These are phyloP conservation scores for Teleiodes luculella DNA, from an alignment of 2,888 invertebrate genomes.

Conservation along the genomic window DNA sequence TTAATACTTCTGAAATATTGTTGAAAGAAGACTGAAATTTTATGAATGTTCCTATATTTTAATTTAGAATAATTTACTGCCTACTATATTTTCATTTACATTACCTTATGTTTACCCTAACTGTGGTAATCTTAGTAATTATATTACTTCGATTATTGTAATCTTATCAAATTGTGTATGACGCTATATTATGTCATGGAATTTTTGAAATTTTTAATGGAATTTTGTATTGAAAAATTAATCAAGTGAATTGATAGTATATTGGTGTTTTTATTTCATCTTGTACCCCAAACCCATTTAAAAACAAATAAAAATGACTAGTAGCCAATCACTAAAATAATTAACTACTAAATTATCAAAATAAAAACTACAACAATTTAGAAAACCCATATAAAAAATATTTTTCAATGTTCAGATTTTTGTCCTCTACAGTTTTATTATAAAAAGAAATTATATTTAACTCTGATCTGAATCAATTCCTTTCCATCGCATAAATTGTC, in stretches of 20 bases:
- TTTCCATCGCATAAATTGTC: too few relatives aligned
- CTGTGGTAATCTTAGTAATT: constrained; percentile 56
- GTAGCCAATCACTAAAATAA: too few relatives aligned
- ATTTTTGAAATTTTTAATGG: constrained; percentile 78
- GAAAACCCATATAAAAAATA: too few relatives aligned
- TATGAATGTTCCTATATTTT: constrained; percentile 77
- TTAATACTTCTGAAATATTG: constrained; percentile 70
- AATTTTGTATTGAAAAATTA: constrained; percentile 75
- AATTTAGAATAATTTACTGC: constrained; percentile 76
- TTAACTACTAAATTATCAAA: too few relatives aligned
- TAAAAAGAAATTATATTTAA: too few relatives aligned
- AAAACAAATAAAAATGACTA: neutral
- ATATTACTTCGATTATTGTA: constrained; percentile 68
- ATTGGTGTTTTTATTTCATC: constrained; percentile 54
- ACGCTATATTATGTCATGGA: constrained; percentile 76
- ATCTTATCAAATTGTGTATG: constrained; percentile 74
- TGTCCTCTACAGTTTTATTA: too few relatives aligned
- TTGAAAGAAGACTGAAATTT: constrained; percentile 73
- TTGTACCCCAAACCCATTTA: constrained; percentile 4
- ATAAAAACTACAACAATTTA: too few relatives aligned
- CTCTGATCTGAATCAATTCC: too few relatives aligned
- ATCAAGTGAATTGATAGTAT: constrained; percentile 74
- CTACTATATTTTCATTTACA: constrained; percentile 67
- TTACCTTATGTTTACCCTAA: constrained; percentile 67
- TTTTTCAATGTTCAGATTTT: too few relatives aligned